Conservation (phyloP, 2,113 vertebrate species). For the Urocynchramus pylzowi region DNA sequence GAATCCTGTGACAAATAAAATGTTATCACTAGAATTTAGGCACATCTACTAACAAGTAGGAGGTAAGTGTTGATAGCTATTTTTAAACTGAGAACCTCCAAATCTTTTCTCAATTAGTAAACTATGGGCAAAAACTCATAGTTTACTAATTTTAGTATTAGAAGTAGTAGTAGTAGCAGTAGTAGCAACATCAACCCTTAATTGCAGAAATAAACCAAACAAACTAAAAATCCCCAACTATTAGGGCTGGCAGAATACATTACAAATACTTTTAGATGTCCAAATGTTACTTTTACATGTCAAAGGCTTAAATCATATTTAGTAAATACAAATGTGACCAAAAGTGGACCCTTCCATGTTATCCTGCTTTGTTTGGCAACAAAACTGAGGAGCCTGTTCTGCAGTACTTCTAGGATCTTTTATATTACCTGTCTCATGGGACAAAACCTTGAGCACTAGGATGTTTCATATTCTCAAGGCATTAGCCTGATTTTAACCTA, state of each 20-base stretch:
- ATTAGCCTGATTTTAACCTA: background rate
- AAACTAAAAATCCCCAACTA: fast-evolving
- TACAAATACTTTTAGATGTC: background rate
- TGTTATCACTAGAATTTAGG: background rate
- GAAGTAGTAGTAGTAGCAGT: background rate
- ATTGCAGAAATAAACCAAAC: background rate
- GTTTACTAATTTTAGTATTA: background rate
- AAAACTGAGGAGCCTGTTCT: background rate
- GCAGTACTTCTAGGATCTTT: background rate
- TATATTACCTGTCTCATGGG: background rate
- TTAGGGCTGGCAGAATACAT: background rate
- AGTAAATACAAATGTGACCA: background rate
- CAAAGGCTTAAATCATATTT: background rate
- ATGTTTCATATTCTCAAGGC: background rate
- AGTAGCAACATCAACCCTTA: background rate
- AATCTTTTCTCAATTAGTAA: background rate
- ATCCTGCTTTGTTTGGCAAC: background rate
- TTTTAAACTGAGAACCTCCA: background rate
- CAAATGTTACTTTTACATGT: background rate
- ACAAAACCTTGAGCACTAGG: background rate
- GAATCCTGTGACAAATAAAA: background rate
- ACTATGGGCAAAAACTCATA: fast-evolving
- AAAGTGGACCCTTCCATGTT: background rate
- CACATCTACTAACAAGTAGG: background rate
- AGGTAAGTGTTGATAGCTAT: background rate